Percentiles rank a stretch among this genome's conserved stretches.
Conservation (phyloP, 2,888 invertebrate genomes). For the Hofmannophila pseudospretella region DNA sequence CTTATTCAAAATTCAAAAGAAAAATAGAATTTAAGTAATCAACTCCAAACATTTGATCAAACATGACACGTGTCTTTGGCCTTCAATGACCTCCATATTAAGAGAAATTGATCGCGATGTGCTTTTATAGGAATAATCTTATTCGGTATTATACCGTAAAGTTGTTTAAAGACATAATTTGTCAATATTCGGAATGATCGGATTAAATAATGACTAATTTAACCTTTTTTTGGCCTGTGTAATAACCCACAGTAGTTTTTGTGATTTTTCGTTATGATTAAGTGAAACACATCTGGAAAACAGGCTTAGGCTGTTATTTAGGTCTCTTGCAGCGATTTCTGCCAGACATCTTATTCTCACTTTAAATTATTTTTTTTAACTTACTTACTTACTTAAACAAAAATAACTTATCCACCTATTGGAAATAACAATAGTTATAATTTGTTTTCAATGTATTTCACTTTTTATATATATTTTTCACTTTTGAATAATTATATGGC, state of each 20-base stretch:
- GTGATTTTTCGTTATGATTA: neutral
- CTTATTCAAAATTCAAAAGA: too few species aligned
- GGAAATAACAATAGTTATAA: too few species aligned
- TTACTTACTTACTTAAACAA: too few species aligned
- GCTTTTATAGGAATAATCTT: neutral
- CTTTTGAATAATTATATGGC: conserved; percentile 22
- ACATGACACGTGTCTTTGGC: conserved; percentile 2
- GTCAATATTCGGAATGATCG: neutral
- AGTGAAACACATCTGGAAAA: too few species aligned
- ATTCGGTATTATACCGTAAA: neutral
- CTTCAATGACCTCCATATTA: conserved; percentile 6
- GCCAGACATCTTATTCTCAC: too few species aligned
- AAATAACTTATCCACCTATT: too few species aligned
- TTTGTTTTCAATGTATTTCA: too few species aligned
- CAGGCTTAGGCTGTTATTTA: too few species aligned
- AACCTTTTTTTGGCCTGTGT: neutral
- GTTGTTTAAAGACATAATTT: conserved; percentile 1
- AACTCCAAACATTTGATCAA: conserved; percentile 5
- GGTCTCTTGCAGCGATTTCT: too few species aligned
- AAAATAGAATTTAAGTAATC: too few species aligned
- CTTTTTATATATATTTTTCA: neutral
- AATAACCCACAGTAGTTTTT: neutral
- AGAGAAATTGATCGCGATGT: conserved; percentile 1
- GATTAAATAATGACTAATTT: neutral
- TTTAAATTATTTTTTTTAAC: too few species aligned